A percentile compares a stretch with the other conserved stretches of the same genome.
These are phyloP conservation scores for Dromiciops gliroides DNA, from an alignment of 2,113 vertebrate species.

Conservation along the genomic window DNA sequence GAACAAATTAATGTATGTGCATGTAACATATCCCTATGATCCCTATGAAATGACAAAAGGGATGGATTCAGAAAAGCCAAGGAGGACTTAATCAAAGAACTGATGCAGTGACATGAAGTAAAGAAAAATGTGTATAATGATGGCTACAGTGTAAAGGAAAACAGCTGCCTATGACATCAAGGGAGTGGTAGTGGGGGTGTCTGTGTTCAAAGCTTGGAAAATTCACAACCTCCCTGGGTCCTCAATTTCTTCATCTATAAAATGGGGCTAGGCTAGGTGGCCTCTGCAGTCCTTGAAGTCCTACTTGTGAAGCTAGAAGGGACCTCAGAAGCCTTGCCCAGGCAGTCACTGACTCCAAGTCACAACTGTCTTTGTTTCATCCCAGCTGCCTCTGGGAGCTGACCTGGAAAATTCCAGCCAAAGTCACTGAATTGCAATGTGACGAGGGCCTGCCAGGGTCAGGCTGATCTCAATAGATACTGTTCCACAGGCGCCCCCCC, in stretches of 20 bases:
- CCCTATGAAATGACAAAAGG: neutral
- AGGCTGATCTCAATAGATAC: neutral
- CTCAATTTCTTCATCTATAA: neutral
- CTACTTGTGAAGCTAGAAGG: neutral
- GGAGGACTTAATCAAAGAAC: neutral
- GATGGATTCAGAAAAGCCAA: neutral
- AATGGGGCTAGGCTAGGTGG: neutral
- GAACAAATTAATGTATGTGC: neutral
- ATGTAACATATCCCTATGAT: neutral
- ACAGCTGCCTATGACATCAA: neutral
- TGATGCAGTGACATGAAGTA: neutral
- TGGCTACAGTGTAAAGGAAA: neutral
- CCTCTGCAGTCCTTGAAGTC: neutral
- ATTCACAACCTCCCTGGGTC: neutral
- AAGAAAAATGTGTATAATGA: neutral
- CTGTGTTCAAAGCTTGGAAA: neutral
- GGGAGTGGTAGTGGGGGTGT: no score
- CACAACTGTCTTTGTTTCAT: neutral
- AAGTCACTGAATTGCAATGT: neutral
- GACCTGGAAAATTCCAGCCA: neutral
- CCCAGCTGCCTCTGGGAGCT: neutral
- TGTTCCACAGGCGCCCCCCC: neutral
- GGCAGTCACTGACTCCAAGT: neutral
- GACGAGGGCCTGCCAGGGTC: neutral
- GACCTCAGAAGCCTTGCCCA: neutral